phyloP scores from a whole-genome alignment of 2,797 vertebrate species.

The Smutsia gigantea region DNA sequence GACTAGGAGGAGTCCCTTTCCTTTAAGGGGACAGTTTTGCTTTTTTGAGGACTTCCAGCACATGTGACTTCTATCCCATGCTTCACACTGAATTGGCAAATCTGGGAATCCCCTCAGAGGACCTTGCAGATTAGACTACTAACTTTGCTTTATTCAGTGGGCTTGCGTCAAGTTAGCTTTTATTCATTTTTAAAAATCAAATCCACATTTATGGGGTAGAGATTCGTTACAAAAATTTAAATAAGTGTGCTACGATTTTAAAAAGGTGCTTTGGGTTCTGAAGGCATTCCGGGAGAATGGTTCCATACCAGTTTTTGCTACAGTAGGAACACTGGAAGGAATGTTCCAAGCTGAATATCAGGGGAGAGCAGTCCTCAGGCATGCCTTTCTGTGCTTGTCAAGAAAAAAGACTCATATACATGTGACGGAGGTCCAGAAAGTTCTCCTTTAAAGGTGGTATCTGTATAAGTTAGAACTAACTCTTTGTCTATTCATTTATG shows the following conservation, averaged over 20 bases:
- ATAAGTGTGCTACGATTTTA: not conserved
- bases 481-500: not conserved
- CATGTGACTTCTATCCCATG: not conserved
- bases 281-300: not conserved
- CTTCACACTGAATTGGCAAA: not conserved
- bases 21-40: not conserved
- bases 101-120: not conserved
- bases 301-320: not conserved
- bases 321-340: not conserved
- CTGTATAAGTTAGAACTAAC: not conserved
- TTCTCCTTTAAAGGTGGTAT: not conserved
- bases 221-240: slow-evolving; percentile 1
- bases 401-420: not conserved
- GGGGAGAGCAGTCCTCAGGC: fast-evolving
- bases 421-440: not conserved
- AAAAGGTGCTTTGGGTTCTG: not conserved
- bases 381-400: not conserved
- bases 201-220: not conserved
- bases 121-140: not conserved
- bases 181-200: not conserved
- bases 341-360: not conserved
- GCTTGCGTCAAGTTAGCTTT: not conserved
- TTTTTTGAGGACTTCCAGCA: not conserved
- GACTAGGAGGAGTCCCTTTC: not conserved
- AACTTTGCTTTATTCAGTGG: not conserved